phyloP scores from a whole-genome alignment of 2,888 invertebrate species.

The Ormyrus rosae region DNA sequence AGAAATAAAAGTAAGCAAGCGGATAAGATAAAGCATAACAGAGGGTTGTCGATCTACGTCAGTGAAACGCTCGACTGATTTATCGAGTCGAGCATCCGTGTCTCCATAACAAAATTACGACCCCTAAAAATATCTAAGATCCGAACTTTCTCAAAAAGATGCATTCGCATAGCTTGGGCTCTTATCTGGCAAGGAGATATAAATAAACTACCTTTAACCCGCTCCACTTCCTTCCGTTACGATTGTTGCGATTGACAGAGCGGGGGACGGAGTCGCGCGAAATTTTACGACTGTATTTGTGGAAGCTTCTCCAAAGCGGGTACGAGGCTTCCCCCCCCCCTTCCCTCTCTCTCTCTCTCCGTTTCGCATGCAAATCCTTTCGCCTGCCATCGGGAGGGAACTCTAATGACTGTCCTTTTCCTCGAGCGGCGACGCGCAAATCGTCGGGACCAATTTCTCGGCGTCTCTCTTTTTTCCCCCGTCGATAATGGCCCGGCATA shows the following conservation, averaged over 20 bases:
- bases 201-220: slow-evolving; percentile 40
- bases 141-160: slow-evolving; percentile 26
- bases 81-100: slow-evolving; percentile 41
- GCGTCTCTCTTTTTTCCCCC: slow-evolving; percentile 30
- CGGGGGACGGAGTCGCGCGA: not conserved
- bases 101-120: slow-evolving; percentile 51
- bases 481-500: slow-evolving; percentile 2
- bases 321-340: slow-evolving; percentile 57
- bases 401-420: slow-evolving; percentile 70
- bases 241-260: slow-evolving; percentile 49
- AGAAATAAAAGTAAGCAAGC: not conserved
- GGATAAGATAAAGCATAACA: slow-evolving; percentile 36
- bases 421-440: slow-evolving; percentile 61
- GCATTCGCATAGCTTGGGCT: slow-evolving; percentile 17
- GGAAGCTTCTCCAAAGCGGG: slow-evolving; percentile 65
- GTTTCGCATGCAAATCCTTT: slow-evolving; percentile 65
- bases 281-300: slow-evolving; percentile 50
- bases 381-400: slow-evolving; percentile 19
- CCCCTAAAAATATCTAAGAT: slow-evolving; percentile 51
- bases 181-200: slow-evolving; percentile 46
- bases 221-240: slow-evolving; percentile 35
- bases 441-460: slow-evolving; percentile 65
- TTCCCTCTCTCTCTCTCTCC: not conserved
- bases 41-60: slow-evolving; percentile 20
- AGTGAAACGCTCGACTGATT: slow-evolving; percentile 38